Evolutionary conservation across 1,140 invertebrate genomes (phyloP).

Genomic region (Anastrepha ludens): DNA sequence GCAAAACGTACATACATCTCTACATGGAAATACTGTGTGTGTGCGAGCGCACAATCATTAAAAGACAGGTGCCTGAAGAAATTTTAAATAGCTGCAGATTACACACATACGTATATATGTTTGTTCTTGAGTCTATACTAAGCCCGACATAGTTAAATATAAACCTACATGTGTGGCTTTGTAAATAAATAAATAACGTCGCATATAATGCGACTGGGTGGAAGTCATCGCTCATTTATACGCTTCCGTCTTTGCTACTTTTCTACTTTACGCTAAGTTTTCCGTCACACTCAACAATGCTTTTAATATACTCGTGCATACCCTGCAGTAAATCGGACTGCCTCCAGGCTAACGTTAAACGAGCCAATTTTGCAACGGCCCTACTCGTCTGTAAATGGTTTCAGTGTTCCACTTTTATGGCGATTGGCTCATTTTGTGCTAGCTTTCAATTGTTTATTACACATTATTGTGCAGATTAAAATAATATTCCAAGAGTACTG

Average conservation of each 20-base stretch:
- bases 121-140: too few relatives aligned
- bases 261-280: neutral
- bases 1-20: neutral
- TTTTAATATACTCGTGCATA: too few relatives aligned
- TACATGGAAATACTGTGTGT: neutral
- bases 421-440: too few relatives aligned
- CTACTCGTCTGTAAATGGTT: too few relatives aligned
- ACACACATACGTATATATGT: neutral
- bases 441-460: too few relatives aligned
- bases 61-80: constrained; percentile 6
- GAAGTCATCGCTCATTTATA: neutral
- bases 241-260: neutral
- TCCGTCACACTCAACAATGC: neutral
- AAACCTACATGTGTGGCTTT: too few relatives aligned
- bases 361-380: too few relatives aligned
- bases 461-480: too few relatives aligned
- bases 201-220: neutral
- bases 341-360: too few relatives aligned
- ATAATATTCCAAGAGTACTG: too few relatives aligned
- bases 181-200: neutral
- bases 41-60: neutral
- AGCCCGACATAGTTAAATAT: too few relatives aligned
- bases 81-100: neutral
- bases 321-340: neutral
- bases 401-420: too few relatives aligned